Evolutionary conservation across 53 echinoderm and acorn worm genomes (phyloP).

Genomic region (Actinopyga echinites): DNA sequence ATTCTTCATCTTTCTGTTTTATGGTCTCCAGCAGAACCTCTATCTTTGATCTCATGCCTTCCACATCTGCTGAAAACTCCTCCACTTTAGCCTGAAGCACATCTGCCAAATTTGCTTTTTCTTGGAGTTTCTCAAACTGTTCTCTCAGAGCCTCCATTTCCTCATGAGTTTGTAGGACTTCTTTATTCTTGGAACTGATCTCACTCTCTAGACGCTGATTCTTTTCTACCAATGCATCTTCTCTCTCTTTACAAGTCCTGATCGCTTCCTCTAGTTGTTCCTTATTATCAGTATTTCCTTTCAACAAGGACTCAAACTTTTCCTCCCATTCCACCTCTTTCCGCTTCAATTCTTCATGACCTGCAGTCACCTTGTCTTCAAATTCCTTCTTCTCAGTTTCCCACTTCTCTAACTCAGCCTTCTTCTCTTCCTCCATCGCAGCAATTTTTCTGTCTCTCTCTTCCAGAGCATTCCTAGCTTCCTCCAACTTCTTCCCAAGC

Average conservation of each 20-base stretch:
- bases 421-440: constrained; percentile 54
- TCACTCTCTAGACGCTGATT: constrained; percentile 66
- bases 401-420: constrained; percentile 46
- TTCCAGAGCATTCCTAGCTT: constrained; percentile 16
- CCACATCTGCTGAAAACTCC: constrained; percentile 45
- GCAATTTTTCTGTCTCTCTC: constrained; percentile 19
- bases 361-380: constrained; percentile 49
- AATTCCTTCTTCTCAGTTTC: constrained; percentile 59
- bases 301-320: neutral
- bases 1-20: constrained; percentile 57
- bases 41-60: constrained; percentile 49
- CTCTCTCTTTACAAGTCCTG: neutral
- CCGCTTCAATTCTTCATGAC: constrained; percentile 20
- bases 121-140: constrained; percentile 43
- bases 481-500: constrained; percentile 65
- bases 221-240: constrained; percentile 47
- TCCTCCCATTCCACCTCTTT: constrained; percentile 52
- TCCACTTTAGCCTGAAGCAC: constrained; percentile 46
- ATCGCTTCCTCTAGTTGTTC: neutral
- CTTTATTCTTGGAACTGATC: constrained; percentile 81
- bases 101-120: constrained; percentile 36
- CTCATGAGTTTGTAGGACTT: constrained; percentile 67
- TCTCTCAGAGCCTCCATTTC: constrained; percentile 39
- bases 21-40: constrained; percentile 46
- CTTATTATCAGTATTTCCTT: neutral